A percentile compares a stretch with the other conserved stretches of the same genome.
These are phyloP conservation scores for Parazoanthus atlanticus DNA, from an alignment of 92 coral and sea anemone species.

Conservation along the genomic window DNA sequence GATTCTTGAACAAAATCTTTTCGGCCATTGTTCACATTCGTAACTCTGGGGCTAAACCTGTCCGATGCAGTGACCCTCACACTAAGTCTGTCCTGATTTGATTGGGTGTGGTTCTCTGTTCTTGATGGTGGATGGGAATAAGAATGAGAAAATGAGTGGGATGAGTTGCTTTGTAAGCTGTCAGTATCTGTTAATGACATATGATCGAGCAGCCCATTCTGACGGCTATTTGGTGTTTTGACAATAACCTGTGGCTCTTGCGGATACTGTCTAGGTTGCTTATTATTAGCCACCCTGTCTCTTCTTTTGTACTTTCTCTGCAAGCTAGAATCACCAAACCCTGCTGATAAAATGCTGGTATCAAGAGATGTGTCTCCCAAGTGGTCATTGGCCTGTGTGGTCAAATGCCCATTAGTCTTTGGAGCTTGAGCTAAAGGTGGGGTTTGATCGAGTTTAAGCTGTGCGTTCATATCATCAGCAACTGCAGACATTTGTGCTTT, in stretches of 20 bases:
- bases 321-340: constrained; percentile 21
- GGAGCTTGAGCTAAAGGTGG: neutral
- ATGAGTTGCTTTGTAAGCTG: constrained; percentile 80
- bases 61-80: constrained; percentile 42
- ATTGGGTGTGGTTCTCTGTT: constrained; percentile 29
- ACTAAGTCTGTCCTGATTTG: constrained; percentile 53
- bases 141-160: constrained; percentile 80
- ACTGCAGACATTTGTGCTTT: constrained; percentile 35
- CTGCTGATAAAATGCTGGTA: constrained; percentile 31
- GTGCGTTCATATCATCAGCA: constrained; percentile 30
- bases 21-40: neutral
- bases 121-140: constrained; percentile 38
- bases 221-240: neutral
- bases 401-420: constrained; percentile 14
- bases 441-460: neutral
- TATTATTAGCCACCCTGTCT: neutral
- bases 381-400: neutral
- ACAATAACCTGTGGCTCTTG: constrained; percentile 18
- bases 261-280: constrained; percentile 18
- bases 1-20: constrained; percentile 6
- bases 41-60: constrained; percentile 38
- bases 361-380: constrained; percentile 27
- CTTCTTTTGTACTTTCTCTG: constrained; percentile 36
- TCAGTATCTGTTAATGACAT: constrained; percentile 65
- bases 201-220: constrained; percentile 19